These are phyloP conservation scores for Eucriotettix oculatus DNA, from an alignment of 2,888 invertebrate genomes.

Conservation along the genomic window DNA sequence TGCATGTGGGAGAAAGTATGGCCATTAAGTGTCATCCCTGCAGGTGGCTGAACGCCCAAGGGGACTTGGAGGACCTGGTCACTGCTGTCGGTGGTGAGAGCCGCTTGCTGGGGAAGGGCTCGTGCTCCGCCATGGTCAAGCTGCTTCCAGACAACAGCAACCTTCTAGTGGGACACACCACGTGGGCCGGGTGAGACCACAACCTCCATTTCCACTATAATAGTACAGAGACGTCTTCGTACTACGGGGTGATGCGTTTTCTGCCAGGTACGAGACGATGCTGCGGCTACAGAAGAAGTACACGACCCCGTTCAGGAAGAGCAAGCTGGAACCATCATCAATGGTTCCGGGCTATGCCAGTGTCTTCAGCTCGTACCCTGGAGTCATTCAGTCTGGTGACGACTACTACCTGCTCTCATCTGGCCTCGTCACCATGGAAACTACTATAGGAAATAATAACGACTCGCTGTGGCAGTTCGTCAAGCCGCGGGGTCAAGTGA, in stretches of 20 bases:
- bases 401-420: constrained; percentile 45
- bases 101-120: constrained; percentile 29
- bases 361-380: constrained; percentile 47
- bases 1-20: not conserved
- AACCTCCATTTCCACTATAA: not conserved
- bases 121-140: constrained; percentile 51
- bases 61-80: constrained; percentile 46
- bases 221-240: not conserved
- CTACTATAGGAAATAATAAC: constrained; percentile 53
- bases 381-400: constrained; percentile 36
- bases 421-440: constrained; percentile 44
- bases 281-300: constrained; percentile 50
- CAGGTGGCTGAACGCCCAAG: constrained; percentile 42
- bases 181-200: constrained; percentile 37
- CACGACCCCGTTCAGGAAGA: constrained; percentile 31
- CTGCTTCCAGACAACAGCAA: constrained; percentile 39
- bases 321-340: constrained; percentile 16
- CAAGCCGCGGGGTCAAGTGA: constrained; percentile 21
- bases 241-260: not conserved
- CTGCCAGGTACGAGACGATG: constrained; percentile 43
- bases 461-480: constrained; percentile 36
- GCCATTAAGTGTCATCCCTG: constrained; percentile 16
- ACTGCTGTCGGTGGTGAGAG: constrained; percentile 20
- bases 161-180: constrained; percentile 43
- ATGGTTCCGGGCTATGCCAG: constrained; percentile 38